phyloP scores from a whole-genome alignment of 2,113 vertebrate genomes.

The Panthera uncia region DNA sequence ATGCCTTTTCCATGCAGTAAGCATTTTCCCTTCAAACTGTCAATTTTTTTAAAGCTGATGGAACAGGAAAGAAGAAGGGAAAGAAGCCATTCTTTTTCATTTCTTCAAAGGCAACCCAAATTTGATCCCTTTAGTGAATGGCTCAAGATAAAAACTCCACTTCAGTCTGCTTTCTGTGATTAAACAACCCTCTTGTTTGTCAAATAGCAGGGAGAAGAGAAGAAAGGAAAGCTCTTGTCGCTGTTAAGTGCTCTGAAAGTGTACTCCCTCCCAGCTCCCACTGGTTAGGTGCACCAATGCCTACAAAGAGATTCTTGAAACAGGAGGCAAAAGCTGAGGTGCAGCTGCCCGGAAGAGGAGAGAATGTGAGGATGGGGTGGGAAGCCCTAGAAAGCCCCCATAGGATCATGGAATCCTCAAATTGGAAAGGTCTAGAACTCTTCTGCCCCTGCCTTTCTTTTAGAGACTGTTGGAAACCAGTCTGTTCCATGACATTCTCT shows the following conservation, averaged over 20 bases:
- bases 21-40: constrained; percentile 29
- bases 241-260: constrained; percentile 35
- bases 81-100: constrained; percentile 29
- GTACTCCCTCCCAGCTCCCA: neutral
- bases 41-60: neutral
- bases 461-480: neutral
- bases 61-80: neutral
- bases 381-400: neutral
- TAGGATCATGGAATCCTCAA: neutral
- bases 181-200: constrained; percentile 71
- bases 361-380: neutral
- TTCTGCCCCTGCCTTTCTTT: neutral
- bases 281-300: neutral
- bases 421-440: neutral
- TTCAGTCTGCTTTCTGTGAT: constrained; percentile 65
- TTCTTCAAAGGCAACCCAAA: constrained; percentile 71
- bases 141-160: constrained; percentile 66
- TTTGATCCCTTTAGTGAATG: constrained; percentile 64
- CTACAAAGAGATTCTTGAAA: neutral
- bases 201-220: constrained; percentile 40
- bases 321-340: neutral
- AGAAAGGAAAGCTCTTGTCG: neutral
- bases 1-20: neutral
- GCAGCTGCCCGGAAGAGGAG: neutral
- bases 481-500: neutral